These are phyloP conservation scores for Dasysyrphus albostriatus DNA, from an alignment of 2,888 invertebrate species.

Conservation along the genomic window DNA sequence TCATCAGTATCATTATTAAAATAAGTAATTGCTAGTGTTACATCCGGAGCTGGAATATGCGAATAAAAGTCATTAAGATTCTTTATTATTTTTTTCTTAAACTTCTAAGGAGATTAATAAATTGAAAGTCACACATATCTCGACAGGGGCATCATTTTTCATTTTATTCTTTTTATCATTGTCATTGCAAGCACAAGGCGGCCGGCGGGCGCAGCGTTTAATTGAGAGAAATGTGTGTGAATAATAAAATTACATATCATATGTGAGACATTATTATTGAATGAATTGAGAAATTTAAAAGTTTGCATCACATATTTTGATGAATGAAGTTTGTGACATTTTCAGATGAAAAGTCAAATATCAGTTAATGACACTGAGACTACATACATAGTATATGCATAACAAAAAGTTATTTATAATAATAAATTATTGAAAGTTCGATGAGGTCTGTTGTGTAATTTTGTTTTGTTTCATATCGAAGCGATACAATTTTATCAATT, in stretches of 20 bases:
- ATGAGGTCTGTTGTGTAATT: neutral
- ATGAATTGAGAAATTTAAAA: slow-evolving; percentile 24
- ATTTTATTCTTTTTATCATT: neutral
- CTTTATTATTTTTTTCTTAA: neutral
- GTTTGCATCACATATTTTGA: neutral
- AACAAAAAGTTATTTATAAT: slow-evolving; percentile 1
- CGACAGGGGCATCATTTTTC: slow-evolving; percentile 24
- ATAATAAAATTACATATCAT: neutral
- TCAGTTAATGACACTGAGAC: slow-evolving; percentile 21
- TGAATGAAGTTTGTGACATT: slow-evolving; percentile 21
- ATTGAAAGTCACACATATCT: slow-evolving; percentile 6
- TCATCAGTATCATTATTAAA: neutral
- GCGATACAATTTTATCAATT: slow-evolving; percentile 20
- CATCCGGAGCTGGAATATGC: neutral
- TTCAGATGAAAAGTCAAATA: slow-evolving; percentile 15
- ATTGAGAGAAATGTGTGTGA: slow-evolving; percentile 36
- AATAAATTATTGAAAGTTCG: slow-evolving; percentile 15
- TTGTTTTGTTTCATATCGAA: neutral
- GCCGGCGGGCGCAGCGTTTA: neutral
- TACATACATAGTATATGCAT: neutral
- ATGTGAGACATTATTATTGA: slow-evolving; percentile 8
- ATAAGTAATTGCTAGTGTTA: neutral
- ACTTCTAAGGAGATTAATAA: slow-evolving; percentile 5
- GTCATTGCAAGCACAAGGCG: slow-evolving; percentile 17
- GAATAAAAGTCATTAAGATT: neutral